These are phyloP conservation scores for Rosalia funebris DNA, from an alignment of 2,888 invertebrate genomes.

Conservation along the genomic window DNA sequence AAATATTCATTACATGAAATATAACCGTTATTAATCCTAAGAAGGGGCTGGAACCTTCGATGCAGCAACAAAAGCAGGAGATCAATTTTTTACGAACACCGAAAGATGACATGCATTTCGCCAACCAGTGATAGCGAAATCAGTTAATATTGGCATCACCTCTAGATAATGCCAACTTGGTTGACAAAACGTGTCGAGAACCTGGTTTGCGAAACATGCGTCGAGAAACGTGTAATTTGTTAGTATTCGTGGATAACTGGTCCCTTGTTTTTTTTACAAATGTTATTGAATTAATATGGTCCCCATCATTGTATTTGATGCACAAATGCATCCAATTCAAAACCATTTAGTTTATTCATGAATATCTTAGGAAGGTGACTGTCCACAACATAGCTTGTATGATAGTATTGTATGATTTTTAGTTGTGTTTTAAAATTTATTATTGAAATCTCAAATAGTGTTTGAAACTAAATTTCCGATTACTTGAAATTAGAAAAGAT, in stretches of 20 bases:
- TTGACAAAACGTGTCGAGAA: no score
- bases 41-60: no score
- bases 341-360: background rate
- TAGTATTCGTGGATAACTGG: background rate
- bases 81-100: no score
- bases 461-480: no score
- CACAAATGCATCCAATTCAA: background rate
- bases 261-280: no score
- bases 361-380: background rate
- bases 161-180: no score
- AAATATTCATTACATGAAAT: conserved; percentile 23
- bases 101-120: background rate
- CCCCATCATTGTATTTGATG: no score
- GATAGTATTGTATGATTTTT: background rate
- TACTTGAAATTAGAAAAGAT: no score
- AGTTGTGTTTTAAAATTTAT: background rate
- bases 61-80: no score
- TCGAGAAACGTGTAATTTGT: no score
- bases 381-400: background rate
- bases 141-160: background rate
- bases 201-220: no score
- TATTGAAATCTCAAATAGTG: background rate
- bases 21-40: background rate
- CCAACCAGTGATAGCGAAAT: background rate
- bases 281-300: no score